Evolutionary conservation across 2,888 invertebrate species (phyloP), one percentile per base, ranked within the genome.

Genomic region (Tyria jacobaeae): DNA sequence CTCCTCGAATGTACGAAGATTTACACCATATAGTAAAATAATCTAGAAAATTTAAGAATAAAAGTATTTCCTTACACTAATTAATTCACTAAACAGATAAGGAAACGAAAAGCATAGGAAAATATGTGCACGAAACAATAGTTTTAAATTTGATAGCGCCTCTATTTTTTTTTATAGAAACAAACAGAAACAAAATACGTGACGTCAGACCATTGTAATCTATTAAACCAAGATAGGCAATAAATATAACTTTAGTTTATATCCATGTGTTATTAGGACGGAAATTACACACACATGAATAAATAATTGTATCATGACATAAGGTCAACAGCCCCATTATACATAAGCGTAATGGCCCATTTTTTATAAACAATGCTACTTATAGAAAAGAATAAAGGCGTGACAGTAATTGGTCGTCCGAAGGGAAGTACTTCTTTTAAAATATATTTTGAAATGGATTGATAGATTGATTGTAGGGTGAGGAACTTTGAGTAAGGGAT

Each of bases 161-260:
- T 37, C 17, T 57, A n/a, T 17, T 50, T 55, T 57, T 57, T 50
- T 50, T 39, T 27, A 17, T 14, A 17, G 48, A 48, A 35, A 7
- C 21, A 37, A 39, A 27, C 7, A 17, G 64, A 53, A 68, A 70
- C 56, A 54, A 57, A 60, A 35, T 48, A 48, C 56, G 34, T 60
- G 60, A 67, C 60, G 55, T 66, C 59, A 68, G 37, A 47, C 27
- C 9, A 25, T 15, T 17, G 57, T 69, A 67, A 70, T 73, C 66
- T 64, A 66, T 61, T 57, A 9, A 62, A 57, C 48, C 31, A 35
- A 52, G 56, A 51, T 64, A 50, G 60, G 65, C 51, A 68, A 67
- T 55, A 59, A 50, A 62, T 61, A 54, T 62, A 58, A 64, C 57
- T 67, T 57, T 62, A 54, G 57, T 62, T 65, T 56, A 53, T 35